These are phyloP conservation scores for Oryzias melastigma DNA, from an alignment of 2,113 vertebrate genomes.

Conservation along the genomic window DNA sequence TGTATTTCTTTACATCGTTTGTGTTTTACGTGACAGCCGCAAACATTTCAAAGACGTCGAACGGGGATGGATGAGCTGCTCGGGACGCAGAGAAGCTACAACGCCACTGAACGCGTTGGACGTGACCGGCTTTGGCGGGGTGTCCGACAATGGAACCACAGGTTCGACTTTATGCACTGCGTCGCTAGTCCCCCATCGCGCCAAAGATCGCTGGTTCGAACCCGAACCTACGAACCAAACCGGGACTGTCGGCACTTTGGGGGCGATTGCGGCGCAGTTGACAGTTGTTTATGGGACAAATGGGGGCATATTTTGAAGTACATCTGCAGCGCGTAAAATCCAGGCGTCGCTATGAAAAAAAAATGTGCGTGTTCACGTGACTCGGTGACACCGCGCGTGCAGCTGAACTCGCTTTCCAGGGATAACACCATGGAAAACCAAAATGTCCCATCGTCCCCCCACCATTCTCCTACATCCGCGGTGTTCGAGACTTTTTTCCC, in stretches of 20 bases:
- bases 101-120: constrained; percentile 39
- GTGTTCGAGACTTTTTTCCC: constrained; percentile 62
- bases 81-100: constrained; percentile 41
- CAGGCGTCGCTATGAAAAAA: neutral
- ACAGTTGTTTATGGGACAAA: constrained; percentile 14
- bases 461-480: constrained; percentile 59
- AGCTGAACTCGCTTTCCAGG: neutral
- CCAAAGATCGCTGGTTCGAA: constrained; percentile 17
- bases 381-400: neutral
- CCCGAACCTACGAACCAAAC: neutral
- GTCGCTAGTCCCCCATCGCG: constrained; percentile 36
- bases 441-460: constrained; percentile 55
- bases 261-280: neutral
- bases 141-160: constrained; percentile 64
- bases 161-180: constrained; percentile 65
- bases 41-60: neutral
- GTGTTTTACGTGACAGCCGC: neutral
- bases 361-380: neutral
- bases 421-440: constrained; percentile 26
- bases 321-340: constrained; percentile 1
- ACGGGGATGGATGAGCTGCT: constrained; percentile 6
- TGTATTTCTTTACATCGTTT: constrained; percentile 20
- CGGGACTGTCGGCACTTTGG: neutral
- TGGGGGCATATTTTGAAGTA: constrained; percentile 27
- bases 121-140: constrained; percentile 58